phyloP scores from a whole-genome alignment of 2,797 vertebrate species.

The Bradypodion pumilum region DNA sequence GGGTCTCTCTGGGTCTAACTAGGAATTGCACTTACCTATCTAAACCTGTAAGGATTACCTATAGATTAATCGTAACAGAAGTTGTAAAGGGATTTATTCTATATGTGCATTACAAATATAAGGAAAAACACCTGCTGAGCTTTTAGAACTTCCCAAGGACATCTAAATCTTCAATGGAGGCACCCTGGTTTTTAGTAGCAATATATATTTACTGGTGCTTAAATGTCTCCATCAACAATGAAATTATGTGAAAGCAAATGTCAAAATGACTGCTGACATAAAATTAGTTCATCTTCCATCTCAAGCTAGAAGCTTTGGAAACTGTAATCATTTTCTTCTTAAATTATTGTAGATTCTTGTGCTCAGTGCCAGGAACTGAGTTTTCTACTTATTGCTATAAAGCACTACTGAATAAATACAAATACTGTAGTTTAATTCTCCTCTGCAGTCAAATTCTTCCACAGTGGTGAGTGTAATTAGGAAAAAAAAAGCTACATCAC shows the following conservation, averaged over 20 bases:
- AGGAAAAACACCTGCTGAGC: slow-evolving; percentile 35
- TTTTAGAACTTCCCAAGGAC: slow-evolving; percentile 53
- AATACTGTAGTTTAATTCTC: slow-evolving; percentile 75
- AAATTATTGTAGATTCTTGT: slow-evolving; percentile 51
- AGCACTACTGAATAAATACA: slow-evolving; percentile 72
- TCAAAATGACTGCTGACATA: slow-evolving; percentile 60
- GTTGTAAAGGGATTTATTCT: neutral
- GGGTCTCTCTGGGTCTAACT: neutral
- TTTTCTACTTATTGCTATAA: slow-evolving; percentile 67
- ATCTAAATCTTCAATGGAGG: slow-evolving; percentile 13
- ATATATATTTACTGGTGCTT: slow-evolving; percentile 68
- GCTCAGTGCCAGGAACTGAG: slow-evolving; percentile 35
- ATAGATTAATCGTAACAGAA: neutral
- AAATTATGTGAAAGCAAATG: slow-evolving; percentile 51
- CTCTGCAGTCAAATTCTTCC: slow-evolving; percentile 64
- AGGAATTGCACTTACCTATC: neutral
- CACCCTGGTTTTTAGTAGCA: slow-evolving; percentile 57
- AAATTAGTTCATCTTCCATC: slow-evolving; percentile 55
- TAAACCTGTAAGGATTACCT: neutral
- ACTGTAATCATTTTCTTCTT: slow-evolving; percentile 47
- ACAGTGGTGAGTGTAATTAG: slow-evolving; percentile 70
- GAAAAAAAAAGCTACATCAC: slow-evolving; percentile 70
- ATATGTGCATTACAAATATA: slow-evolving; percentile 13
- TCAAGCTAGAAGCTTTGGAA: slow-evolving; percentile 43
- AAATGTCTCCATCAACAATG: slow-evolving; percentile 58